Percentiles rank a stretch among this genome's conserved stretches.
phyloP scores from a whole-genome alignment of 2,888 invertebrate genomes.

The Metallyticus violacea region DNA sequence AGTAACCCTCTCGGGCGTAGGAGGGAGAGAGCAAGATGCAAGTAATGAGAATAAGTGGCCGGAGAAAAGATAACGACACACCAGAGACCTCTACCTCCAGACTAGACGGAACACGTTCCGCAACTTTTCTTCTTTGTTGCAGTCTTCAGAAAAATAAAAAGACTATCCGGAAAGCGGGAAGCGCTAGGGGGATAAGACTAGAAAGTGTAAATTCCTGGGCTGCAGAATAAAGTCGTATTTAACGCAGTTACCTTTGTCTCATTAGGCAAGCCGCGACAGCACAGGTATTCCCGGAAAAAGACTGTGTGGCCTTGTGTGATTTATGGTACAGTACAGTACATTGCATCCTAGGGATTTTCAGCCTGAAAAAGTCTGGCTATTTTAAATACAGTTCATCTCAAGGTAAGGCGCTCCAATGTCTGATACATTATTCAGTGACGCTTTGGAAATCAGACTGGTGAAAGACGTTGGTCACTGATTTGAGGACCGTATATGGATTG shows the following conservation, averaged over 20 bases:
- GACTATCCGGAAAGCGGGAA: neutral
- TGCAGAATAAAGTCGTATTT: no score
- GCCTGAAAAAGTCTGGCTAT: no score
- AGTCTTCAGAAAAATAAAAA: neutral
- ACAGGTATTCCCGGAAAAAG: neutral
- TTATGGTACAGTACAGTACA: neutral
- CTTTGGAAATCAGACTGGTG: no score
- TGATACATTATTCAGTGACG: no score
- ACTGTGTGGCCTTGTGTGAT: neutral
- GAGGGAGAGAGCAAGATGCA: constrained; percentile 6
- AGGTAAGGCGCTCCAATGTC: no score
- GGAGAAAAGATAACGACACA: constrained; percentile 27
- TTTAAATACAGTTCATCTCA: no score
- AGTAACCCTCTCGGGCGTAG: constrained; percentile 13
- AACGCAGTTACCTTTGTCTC: neutral
- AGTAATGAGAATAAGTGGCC: constrained; percentile 29
- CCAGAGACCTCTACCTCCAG: constrained; percentile 21
- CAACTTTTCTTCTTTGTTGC: constrained; percentile 11
- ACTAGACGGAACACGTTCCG: neutral
- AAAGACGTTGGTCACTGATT: no score
- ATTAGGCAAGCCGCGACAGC: neutral
- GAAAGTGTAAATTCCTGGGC: neutral
- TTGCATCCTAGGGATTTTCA: no score
- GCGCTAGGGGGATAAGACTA: neutral
- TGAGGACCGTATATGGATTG: no score